A percentile compares a stretch with the other conserved stretches of the same genome.
These are phyloP conservation scores for Lytechinus pictus DNA, from an alignment of 35 echinoderm and acorn worm species.

Conservation along the genomic window DNA sequence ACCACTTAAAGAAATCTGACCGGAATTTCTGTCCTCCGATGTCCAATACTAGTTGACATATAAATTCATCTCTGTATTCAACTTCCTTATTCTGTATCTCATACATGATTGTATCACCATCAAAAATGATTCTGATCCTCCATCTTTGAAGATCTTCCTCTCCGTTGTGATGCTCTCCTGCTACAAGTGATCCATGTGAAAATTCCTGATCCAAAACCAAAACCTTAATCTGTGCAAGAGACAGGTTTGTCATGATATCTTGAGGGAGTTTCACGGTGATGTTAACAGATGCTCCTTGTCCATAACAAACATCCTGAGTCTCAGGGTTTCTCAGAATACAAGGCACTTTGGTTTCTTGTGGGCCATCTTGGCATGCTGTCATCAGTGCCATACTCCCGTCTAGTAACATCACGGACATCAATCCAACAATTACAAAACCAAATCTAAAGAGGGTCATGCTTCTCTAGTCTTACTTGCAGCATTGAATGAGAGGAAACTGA, in stretches of 20 bases:
- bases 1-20: neutral
- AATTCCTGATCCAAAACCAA: neutral
- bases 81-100: neutral
- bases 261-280: neutral
- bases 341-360: neutral
- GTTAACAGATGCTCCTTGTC: neutral
- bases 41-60: neutral
- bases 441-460: neutral
- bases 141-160: neutral
- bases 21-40: neutral
- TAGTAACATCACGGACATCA: neutral
- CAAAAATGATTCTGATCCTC: neutral
- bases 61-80: neutral
- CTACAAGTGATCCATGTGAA: neutral
- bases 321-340: neutral
- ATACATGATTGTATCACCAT: neutral
- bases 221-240: neutral
- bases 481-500: neutral
- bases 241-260: neutral
- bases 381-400: neutral
- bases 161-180: neutral
- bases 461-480: neutral
- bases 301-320: neutral
- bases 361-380: neutral
- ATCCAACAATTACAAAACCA: neutral